Evolutionary conservation across 30 jellyfish, hydroid and myxozoan genomes (phyloP).

Genomic region (Pseudorhiza aurosa): DNA sequence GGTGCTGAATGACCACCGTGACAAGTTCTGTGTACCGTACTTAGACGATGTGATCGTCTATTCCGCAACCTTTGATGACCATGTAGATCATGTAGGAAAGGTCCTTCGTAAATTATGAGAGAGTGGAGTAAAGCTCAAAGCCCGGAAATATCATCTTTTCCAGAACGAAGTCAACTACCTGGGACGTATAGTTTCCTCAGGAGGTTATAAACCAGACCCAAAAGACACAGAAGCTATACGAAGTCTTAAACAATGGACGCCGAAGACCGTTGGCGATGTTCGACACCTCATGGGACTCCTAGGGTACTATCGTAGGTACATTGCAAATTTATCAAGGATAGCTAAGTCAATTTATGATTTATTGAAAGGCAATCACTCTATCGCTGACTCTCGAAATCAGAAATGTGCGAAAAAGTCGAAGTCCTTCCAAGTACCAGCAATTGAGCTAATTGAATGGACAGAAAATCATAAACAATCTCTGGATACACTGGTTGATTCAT

Average conservation of each 20-base stretch:
- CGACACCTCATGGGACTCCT: slow-evolving; percentile 45
- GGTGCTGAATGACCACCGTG: slow-evolving; percentile 24
- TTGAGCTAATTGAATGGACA: neutral
- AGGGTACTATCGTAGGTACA: slow-evolving; percentile 38
- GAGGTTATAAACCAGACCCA: slow-evolving; percentile 22
- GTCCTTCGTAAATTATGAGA: slow-evolving; percentile 31
- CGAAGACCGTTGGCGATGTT: slow-evolving; percentile 33
- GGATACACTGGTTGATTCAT: slow-evolving; percentile 11
- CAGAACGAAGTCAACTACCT: slow-evolving; percentile 50
- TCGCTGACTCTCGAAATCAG: neutral
- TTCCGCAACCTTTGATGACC: slow-evolving; percentile 25
- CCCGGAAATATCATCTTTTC: slow-evolving; percentile 29
- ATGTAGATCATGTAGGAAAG: slow-evolving; percentile 27
- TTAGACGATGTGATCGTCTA: slow-evolving; percentile 50
- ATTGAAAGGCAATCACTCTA: neutral
- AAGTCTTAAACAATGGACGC: slow-evolving; percentile 2
- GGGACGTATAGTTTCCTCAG: slow-evolving; percentile 48
- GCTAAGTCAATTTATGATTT: slow-evolving; percentile 61
- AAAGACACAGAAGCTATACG: slow-evolving; percentile 27
- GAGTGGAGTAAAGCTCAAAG: slow-evolving; percentile 50
- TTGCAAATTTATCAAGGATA: slow-evolving; percentile 31
- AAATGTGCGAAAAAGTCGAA: neutral
- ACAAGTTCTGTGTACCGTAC: slow-evolving; percentile 39
- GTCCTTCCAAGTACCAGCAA: neutral
- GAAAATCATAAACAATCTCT: neutral